These are phyloP conservation scores for Poeciliopsis paucimaculata DNA, from an alignment of 2,797 vertebrate genomes.

Conservation along the genomic window DNA sequence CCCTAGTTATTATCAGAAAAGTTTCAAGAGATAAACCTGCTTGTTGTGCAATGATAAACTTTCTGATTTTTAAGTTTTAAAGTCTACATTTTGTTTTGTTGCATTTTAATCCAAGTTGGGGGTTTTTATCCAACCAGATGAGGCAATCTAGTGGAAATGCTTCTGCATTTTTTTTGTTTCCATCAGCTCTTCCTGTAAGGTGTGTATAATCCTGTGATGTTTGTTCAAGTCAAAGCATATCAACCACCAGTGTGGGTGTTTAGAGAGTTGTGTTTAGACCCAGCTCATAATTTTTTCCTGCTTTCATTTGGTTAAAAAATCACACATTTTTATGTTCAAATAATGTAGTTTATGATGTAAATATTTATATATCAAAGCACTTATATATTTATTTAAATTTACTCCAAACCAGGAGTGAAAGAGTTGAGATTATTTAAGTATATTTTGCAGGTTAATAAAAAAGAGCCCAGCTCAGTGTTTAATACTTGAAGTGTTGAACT, in stretches of 20 bases:
- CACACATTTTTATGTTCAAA: neutral
- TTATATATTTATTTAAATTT: conserved; percentile 4
- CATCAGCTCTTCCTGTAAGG: neutral
- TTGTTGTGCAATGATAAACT: neutral
- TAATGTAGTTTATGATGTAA: neutral
- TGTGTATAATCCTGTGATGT: neutral
- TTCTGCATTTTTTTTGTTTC: neutral
- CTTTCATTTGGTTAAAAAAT: neutral
- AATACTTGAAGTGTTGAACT: neutral
- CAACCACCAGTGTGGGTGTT: neutral
- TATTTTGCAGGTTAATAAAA: neutral
- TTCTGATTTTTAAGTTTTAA: neutral
- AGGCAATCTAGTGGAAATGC: neutral
- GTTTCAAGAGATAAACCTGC: neutral
- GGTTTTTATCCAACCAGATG: neutral
- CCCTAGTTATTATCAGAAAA: neutral
- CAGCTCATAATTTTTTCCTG: neutral
- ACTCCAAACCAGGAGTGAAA: neutral
- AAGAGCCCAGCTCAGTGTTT: neutral
- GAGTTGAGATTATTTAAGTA: neutral
- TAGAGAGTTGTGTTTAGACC: neutral
- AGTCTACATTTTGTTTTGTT: neutral
- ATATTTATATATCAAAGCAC: neutral
- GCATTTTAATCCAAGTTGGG: neutral
- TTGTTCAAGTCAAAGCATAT: neutral